Base-by-base conservation (phyloP, 2,113 vertebrate genomes). In the Formicarius rufipectus region DNA sequence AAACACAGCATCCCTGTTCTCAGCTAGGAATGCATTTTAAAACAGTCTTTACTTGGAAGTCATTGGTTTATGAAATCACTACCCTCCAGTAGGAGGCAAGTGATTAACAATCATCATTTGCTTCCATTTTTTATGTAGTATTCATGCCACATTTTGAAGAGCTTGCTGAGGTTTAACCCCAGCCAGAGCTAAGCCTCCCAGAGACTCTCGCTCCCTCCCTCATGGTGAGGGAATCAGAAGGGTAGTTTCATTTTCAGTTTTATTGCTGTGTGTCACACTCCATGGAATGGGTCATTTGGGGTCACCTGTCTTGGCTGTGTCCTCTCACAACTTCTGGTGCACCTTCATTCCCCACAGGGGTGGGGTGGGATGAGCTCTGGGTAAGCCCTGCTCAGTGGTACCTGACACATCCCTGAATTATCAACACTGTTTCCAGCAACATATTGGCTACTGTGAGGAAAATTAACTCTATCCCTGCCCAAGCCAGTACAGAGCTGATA, bases 11-110 rank as follows among this genome's bases (percentile, higher is more conserved):
- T 74, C 67, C 39, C 68, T 89, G 37, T 66, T 83, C 50, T 95
- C 74, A 79, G 66, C 84, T 84, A 74, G 78, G 75, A 94, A 90
- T 68, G 24, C 91, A 74, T 96, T 86, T 91, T 86, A 68, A 80
- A 94, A 68, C 74, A 89, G 69, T 16, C n/a, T n/a, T n/a, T n/a
- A 31, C 64, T 77, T 67, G 56, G 45, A 84, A 82, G 25, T 45
- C 30, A 27, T 4, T 80, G 76, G 39, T 25, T 86, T 71, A 62
- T 47, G 39, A 77, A 81, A 21, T 59, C 52, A 14, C 47, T 31
- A 53, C 12, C 12, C 53, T 63, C 40, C 49, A 39, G 62, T 7
- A 56, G 35, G 28, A 91, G 67, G 23, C 20, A 64, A 50, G 35
- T 27, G 19, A 75, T 63, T 72, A 83, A 12, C 59, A 68, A 13